Conservation (phyloP, 2,888 invertebrate genomes). For the Cephus sareptanus region DNA sequence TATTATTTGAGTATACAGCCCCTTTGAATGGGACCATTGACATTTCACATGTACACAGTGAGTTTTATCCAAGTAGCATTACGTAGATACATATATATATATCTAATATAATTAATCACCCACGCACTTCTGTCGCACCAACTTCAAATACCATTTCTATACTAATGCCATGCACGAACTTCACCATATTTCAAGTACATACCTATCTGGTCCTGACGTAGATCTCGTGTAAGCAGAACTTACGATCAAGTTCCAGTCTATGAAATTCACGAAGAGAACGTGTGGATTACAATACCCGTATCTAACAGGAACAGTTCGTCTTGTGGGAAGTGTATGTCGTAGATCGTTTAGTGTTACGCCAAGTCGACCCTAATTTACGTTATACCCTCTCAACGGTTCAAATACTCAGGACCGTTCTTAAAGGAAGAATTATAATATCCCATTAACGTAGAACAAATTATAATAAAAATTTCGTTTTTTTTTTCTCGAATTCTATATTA, state of each 20-base stretch:
- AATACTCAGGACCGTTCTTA: neutral
- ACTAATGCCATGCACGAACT: neutral
- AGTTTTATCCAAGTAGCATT: neutral
- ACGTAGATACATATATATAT: too few species aligned
- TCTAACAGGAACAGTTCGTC: neutral
- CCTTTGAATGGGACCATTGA: too few species aligned
- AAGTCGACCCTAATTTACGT: neutral
- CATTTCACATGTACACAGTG: too few species aligned
- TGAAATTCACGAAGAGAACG: neutral
- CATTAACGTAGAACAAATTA: neutral
- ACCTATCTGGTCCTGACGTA: neutral
- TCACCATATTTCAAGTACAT: neutral
- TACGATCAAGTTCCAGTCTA: neutral
- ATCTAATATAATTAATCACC: neutral
- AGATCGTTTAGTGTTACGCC: neutral
- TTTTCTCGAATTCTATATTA: neutral
- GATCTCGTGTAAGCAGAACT: neutral
- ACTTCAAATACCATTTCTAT: neutral
- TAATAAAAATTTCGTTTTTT: neutral
- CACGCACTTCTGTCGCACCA: neutral
- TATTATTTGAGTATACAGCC: too few species aligned
- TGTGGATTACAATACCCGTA: neutral
- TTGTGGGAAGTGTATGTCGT: neutral
- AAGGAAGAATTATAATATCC: neutral
- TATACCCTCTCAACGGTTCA: neutral